These are phyloP conservation scores for Bursaphelenchus okinawaensis DNA, from an alignment of 2,888 invertebrate genomes.

Conservation along the genomic window DNA sequence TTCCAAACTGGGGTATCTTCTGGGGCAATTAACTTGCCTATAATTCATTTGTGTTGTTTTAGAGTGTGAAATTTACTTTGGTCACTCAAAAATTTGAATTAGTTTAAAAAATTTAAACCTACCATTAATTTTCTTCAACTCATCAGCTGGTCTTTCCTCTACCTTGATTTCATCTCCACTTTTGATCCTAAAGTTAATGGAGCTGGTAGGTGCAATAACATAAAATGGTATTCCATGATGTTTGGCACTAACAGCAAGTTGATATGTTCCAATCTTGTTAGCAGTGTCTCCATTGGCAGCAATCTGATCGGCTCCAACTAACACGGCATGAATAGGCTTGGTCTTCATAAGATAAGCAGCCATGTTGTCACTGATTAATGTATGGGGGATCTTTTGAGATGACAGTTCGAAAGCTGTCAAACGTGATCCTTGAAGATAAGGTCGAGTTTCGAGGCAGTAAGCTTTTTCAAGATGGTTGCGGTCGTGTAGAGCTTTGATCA, in stretches of 20 bases:
- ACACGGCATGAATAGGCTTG: constrained; percentile 77
- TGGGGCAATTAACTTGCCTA: constrained; percentile 53
- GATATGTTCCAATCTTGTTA: constrained; percentile 78
- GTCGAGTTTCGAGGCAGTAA: constrained; percentile 93
- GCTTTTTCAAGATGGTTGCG: constrained; percentile 69
- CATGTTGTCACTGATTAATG: constrained; percentile 89
- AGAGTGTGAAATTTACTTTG: constrained; percentile 6
- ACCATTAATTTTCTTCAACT: constrained; percentile 84
- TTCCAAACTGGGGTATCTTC: constrained; percentile 89
- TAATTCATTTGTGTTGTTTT: constrained; percentile 4
- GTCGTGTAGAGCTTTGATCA: constrained; percentile 76
- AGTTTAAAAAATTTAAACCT: constrained; percentile 4
- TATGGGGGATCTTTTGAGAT: constrained; percentile 70
- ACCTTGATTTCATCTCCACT: constrained; percentile 82
- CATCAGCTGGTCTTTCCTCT: constrained; percentile 82
- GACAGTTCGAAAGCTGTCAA: constrained; percentile 91
- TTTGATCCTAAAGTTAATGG: constrained; percentile 75
- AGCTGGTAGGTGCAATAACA: constrained; percentile 83
- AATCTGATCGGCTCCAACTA: constrained; percentile 87
- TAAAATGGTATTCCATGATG: constrained; percentile 87
- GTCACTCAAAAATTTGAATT: too few relatives aligned
- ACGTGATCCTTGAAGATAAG: constrained; percentile 92
- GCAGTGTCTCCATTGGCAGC: constrained; percentile 95
- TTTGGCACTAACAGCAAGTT: constrained; percentile 82
- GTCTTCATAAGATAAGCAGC: constrained; percentile 82